Evolutionary conservation across 1,140 invertebrate genomes (phyloP), one percentile per base, ranked within the genome.

Genomic region (Homalodisca vitripennis): DNA sequence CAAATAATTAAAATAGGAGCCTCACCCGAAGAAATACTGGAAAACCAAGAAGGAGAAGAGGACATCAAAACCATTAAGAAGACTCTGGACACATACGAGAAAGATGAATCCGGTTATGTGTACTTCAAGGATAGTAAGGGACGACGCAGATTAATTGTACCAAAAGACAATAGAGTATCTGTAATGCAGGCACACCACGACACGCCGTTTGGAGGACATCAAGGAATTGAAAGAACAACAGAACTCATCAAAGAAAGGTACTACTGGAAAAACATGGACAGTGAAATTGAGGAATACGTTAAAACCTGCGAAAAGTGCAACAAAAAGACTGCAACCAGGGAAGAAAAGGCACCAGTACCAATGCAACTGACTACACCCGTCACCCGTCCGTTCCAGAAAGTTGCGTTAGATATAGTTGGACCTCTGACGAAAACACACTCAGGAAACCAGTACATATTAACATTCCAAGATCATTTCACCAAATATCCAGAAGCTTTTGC

Each of bases 391-490:
- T 78, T 78, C 41, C 68, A 77, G 60, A 26, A 68, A 24, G 72
- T 74, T 6, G 73, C 76, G 0, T 68, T 78, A 17, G 69, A 82
- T 78, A 68, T 85, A 76, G 70, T 82, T 74, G 74, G 77, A 10
- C 75, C 77, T 10, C 69, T 79, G 2, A 70, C 73, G 1, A 48
- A 47, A 0, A 77, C 74, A 3, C 0, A 67, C 2, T 53, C 12
- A 13, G 73, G 75, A 2, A 77, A 78, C 65, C 75, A 73, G 67
- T 80, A 79, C 72, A 75, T 81, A 10, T 46, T 81, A 3, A 78
- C 79, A 1, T 60, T 79, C n/a, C 69, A 71, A 60, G 78, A 80
- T 71, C 76, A 78, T 69, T 83, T 82, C 69, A 81, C 75, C 3
- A 82, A 79, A 68, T 82, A 75, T 68, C 75, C n/a, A n/a, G 79